A percentile compares a stretch with the other conserved stretches of the same genome.
phyloP scores from a whole-genome alignment of 1,140 invertebrate species.

The Cydia strobilella region DNA sequence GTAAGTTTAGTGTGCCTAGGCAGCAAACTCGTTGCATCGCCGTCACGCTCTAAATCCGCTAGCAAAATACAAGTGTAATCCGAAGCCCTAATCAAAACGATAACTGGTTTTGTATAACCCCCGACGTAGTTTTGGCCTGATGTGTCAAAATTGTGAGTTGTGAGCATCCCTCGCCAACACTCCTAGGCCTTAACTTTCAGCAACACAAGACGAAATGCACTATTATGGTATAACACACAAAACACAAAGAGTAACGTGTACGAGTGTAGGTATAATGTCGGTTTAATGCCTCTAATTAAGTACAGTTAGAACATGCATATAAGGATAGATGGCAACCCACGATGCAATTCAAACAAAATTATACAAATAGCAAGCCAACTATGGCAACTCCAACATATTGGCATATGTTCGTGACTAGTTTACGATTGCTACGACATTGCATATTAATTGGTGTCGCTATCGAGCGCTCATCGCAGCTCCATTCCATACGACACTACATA shows the following conservation, averaged over 20 bases:
- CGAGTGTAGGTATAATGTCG: not conserved
- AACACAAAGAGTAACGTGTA: not conserved
- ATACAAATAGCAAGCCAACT: conserved; percentile 73
- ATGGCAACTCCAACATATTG: conserved; percentile 63
- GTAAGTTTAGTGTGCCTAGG: too few relatives aligned
- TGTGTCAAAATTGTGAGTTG: too few relatives aligned
- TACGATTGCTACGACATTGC: conserved; percentile 76
- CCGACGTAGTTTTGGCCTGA: too few relatives aligned
- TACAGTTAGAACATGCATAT: conserved; percentile 9
- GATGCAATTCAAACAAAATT: conserved; percentile 57
- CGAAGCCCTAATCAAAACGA: too few relatives aligned
- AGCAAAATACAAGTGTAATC: too few relatives aligned
- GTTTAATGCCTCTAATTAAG: conserved; percentile 22
- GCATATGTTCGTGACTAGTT: conserved; percentile 78
- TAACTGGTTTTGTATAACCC: too few relatives aligned
- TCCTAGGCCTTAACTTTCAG: not conserved
- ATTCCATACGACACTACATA: conserved; percentile 47
- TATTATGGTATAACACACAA: not conserved
- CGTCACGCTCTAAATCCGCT: too few relatives aligned
- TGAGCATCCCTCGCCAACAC: too few relatives aligned
- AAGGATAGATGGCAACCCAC: conserved; percentile 40
- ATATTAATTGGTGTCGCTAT: conserved; percentile 78
- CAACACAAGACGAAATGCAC: not conserved
- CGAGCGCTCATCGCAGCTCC: conserved; percentile 68
- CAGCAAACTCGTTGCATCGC: too few relatives aligned